phyloP scores from a whole-genome alignment of 2,797 vertebrate genomes.

The Diglossa cyanea region DNA sequence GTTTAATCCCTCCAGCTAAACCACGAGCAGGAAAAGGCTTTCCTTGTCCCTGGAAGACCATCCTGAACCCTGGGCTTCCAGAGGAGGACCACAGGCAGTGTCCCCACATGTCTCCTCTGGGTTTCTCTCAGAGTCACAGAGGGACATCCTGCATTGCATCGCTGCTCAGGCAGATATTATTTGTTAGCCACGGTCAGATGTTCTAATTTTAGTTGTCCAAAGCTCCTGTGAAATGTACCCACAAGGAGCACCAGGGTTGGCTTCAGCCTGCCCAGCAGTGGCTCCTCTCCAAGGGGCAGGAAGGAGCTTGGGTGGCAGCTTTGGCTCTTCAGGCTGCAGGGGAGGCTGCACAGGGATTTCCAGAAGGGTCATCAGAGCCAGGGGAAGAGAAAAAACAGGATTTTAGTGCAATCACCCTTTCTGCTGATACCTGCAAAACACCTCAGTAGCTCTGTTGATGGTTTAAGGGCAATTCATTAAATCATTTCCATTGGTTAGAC shows the following conservation, averaged over 20 bases:
- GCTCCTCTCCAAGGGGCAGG: not conserved
- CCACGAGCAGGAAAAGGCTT: not conserved
- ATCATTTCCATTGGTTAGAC: not conserved
- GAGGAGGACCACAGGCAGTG: not conserved
- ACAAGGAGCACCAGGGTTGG: not conserved
- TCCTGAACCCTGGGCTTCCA: not conserved
- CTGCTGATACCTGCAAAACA: not conserved
- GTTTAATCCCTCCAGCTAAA: not conserved
- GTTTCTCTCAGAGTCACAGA: not conserved
- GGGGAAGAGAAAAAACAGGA: not conserved
- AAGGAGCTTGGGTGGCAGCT: not conserved
- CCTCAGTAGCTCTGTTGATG: not conserved
- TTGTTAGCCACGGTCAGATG: not conserved
- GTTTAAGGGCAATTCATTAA: not conserved
- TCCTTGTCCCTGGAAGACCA: not conserved
- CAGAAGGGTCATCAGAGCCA: not conserved
- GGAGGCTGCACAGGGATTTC: rapidly evolving
- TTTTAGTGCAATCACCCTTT: not conserved
- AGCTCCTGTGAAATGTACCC: not conserved
- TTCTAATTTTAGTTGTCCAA: not conserved
- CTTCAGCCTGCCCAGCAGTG: not conserved
- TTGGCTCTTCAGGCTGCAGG: not conserved
- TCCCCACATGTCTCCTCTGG: rapidly evolving
- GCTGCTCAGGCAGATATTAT: not conserved
- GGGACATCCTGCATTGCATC: rapidly evolving